These are phyloP conservation scores for Falco novaeseelandiae DNA, from an alignment of 2,797 vertebrate genomes.

Conservation along the genomic window DNA sequence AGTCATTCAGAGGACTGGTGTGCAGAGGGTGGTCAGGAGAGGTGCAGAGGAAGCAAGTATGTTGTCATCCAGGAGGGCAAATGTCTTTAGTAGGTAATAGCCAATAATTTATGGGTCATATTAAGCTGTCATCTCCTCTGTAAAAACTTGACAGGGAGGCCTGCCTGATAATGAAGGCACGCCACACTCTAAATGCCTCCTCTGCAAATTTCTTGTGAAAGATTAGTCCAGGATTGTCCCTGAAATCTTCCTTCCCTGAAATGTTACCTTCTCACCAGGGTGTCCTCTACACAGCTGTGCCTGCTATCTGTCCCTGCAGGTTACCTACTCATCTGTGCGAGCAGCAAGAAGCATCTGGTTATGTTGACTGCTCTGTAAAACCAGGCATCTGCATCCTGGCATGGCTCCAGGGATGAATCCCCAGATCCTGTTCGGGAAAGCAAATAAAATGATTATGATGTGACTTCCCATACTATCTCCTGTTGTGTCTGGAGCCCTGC, in stretches of 20 bases:
- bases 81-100: neutral
- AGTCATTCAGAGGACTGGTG: neutral
- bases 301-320: neutral
- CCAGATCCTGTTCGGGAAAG: neutral
- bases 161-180: fast-evolving
- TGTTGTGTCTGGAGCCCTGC: neutral
- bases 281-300: neutral
- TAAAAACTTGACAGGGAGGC: neutral
- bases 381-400: neutral
- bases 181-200: neutral
- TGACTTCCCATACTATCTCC: neutral
- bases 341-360: neutral
- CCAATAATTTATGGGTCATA: neutral
- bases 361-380: neutral
- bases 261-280: neutral
- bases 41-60: neutral
- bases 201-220: neutral
- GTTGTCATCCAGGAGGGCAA: neutral
- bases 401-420: neutral
- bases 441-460: fast-evolving
- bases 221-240: neutral
- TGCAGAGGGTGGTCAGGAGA: neutral
- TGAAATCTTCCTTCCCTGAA: neutral
- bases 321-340: neutral
- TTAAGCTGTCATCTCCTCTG: neutral